These are phyloP conservation scores for Hymenopus coronatus DNA, from an alignment of 2,888 invertebrate species.

Conservation along the genomic window DNA sequence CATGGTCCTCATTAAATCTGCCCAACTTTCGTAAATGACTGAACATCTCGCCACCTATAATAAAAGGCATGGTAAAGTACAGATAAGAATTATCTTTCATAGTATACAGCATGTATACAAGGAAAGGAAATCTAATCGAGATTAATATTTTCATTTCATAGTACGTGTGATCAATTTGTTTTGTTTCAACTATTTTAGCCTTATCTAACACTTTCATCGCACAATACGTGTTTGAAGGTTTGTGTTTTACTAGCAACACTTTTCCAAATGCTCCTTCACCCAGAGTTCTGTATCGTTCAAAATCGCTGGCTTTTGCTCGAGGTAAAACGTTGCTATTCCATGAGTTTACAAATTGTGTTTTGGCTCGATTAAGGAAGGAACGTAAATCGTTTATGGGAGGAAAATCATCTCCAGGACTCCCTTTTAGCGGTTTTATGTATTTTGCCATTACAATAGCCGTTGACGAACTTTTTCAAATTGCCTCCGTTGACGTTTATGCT, in stretches of 20 bases:
- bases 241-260: constrained; percentile 26
- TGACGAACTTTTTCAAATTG: no score
- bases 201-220: constrained; percentile 31
- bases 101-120: constrained; percentile 23
- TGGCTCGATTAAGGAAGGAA: no score
- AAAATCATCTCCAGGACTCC: no score
- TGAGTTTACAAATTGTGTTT: no score
- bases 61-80: constrained; percentile 30
- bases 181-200: constrained; percentile 24
- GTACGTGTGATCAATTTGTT: constrained; percentile 30
- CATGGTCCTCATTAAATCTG: constrained; percentile 29
- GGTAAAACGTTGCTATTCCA: no score
- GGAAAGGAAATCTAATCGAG: constrained; percentile 12
- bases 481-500: no score
- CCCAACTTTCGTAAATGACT: constrained; percentile 20
- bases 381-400: no score
- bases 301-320: neutral
- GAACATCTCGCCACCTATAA: constrained; percentile 33
- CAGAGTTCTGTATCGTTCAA: constrained; percentile 20
- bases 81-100: constrained; percentile 30
- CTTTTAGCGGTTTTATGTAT: no score
- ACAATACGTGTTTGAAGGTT: constrained; percentile 6
- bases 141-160: constrained; percentile 29
- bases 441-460: no score
- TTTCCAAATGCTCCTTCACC: constrained; percentile 31